Evolutionary conservation across 2,888 invertebrate species (phyloP).

Genomic region (Podotricha telesiphe): DNA sequence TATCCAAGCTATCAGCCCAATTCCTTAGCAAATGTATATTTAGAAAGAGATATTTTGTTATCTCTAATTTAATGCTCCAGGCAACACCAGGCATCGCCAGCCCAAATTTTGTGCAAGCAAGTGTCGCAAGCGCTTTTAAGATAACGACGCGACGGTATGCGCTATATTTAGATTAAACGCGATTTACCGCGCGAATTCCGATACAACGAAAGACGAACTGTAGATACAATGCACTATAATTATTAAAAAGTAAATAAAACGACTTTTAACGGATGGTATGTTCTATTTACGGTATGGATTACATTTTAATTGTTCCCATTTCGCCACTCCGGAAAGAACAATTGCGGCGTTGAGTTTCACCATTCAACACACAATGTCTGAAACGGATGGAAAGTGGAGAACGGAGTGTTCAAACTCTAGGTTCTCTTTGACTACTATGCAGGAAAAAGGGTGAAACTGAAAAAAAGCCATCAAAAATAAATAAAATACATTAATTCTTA

Average conservation of each 20-base stretch:
- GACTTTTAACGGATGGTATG: no score
- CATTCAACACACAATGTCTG: background rate
- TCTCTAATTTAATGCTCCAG: no score
- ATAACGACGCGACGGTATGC: conserved; percentile 46
- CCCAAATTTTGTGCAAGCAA: background rate
- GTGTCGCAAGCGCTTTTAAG: conserved; percentile 35
- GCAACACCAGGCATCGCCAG: background rate
- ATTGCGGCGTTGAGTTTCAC: background rate
- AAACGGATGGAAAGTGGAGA: background rate
- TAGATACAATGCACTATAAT: conserved; percentile 13
- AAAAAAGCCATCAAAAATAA: no score
- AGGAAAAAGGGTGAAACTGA: background rate
- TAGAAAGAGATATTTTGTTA: no score
- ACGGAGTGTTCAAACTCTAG: background rate
- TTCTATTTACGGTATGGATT: no score
- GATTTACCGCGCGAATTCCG: conserved; percentile 46
- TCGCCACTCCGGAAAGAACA: no score
- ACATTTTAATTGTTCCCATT: no score
- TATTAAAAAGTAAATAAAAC: conserved; percentile 1
- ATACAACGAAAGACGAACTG: conserved; percentile 25
- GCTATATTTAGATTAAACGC: conserved; percentile 54
- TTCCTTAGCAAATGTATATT: no score
- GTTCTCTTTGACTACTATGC: background rate
- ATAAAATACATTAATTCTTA: no score
- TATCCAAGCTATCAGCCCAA: no score